A percentile compares a stretch with the other conserved stretches of the same genome.
Conservation (phyloP, 2,797 vertebrate species). For the Crossoptilon crossoptilon region DNA sequence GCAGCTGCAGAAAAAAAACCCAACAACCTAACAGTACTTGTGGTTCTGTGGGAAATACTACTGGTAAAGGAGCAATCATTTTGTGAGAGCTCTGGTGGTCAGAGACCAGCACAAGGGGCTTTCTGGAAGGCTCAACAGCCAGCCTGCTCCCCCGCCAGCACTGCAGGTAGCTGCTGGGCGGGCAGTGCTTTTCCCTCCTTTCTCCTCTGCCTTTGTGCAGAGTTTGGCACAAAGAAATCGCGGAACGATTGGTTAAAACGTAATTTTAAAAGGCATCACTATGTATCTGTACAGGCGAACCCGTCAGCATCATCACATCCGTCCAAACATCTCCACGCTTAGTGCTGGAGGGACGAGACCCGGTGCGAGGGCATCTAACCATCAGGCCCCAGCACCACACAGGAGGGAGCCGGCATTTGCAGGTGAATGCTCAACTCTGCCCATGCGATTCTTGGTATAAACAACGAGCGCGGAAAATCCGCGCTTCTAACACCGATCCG, state of each 20-base stretch:
- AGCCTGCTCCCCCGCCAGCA: not conserved
- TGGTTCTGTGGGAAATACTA: constrained; percentile 17
- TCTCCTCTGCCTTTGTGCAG: not conserved
- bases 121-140: not conserved
- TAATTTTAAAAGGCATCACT: not conserved
- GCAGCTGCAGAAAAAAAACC: not conserved
- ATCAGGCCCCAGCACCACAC: too few species aligned
- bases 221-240: not conserved
- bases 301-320: rapidly evolving
- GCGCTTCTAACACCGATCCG: rapidly evolving
- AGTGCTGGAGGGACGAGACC: not conserved
- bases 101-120: not conserved
- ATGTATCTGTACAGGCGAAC: not conserved
- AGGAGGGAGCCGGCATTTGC: rapidly evolving
- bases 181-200: not conserved
- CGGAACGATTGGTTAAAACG: rapidly evolving
- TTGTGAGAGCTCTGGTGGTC: not conserved
- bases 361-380: rapidly evolving
- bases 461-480: rapidly evolving
- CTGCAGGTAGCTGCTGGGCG: not conserved
- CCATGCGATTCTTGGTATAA: rapidly evolving
- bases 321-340: not conserved
- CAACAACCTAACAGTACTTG: not conserved
- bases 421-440: rapidly evolving
- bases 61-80: not conserved